Base-by-base conservation (phyloP, 1,140 invertebrate genomes). In the Aphis craccivora region DNA sequence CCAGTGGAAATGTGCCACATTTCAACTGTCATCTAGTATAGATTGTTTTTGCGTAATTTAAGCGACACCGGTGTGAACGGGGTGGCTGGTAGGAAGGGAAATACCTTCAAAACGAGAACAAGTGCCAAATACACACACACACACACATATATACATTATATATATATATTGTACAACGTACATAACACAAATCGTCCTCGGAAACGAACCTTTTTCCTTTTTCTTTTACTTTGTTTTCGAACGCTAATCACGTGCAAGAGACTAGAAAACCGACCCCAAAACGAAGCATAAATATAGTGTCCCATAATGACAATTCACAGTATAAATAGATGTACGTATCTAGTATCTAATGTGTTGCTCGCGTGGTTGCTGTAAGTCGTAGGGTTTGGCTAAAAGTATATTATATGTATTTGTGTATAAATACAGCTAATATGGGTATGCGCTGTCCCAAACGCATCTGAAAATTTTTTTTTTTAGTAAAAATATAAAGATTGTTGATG, bases 1-100 rank as follows among this genome's bases (percentile, higher is more conserved):
- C 43, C 84, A n/a, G 30, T 43, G 84, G 84, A 87, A 87, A 87
- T 45, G 84, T 87, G 84, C 84, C 84, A 45, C 84, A 43, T 87
- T 87, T 87, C 84, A 48, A 87, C 84, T 87, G 84, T 87, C 84
- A n/a, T 43, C 84, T 43, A 30, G 43, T 25, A 76, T 87, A 87
- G 40, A 87, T 45, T 48, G 84, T 87, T 87, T 87, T 87, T 25
- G 40, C 84, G 84, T 87, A 87, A 87, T 87, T 87, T 87, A 87
- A 87, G 11, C n/a, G 22, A 40, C n/a, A 45, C 84, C 84, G 84
- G 14, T 2, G 40, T 14, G 43, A 30, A 48, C 76, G 7, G 81
- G 37, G 35, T 37, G 35, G 20, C 6, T 3, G 20, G 7, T 35
- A 83, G 8, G 37, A 83, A 83, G 37, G 22, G 37, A 83, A 83